Base-by-base conservation (phyloP, 2,113 vertebrate species). In the Eulemur macaco region DNA sequence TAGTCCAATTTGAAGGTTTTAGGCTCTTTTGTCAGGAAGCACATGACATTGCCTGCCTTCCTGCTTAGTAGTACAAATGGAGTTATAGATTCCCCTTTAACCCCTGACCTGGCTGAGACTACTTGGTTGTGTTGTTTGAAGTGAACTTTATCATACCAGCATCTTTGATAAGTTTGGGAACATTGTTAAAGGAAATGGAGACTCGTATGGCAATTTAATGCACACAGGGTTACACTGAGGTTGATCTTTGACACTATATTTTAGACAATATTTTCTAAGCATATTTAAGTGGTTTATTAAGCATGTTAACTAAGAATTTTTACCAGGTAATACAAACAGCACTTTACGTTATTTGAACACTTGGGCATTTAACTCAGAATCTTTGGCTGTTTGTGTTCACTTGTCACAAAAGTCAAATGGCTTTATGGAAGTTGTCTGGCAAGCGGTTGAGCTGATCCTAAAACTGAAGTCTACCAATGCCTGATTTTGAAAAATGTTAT, bases 291-390 rank as follows among this genome's bases (percentile, higher is more conserved):
- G 76, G 52, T 42, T 76, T 81, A 69, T 77, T 56, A 73, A 81
- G 71, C 42, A 20, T 63, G 27, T 45, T 95, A 80, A 52, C 25
- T 34, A 88, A 90, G 89, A 90, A 90, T 96, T 91, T 91, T 31
- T 50, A 56, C 50, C 71, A 76, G 29, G 23, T 77, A 68, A 45
- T 45, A 91, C 5, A 95, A 45, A 85, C 83, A 83, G 60, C 66
- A 3, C 25, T 64, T 58, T 69, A 21, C 25, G 2, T 82, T 83
- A 64, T 96, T 92, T 73, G 77, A 77, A 71, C 45, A 82, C 20
- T 80, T 91, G 58, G 11, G 27, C 20, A 54, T 95, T 90, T 96
- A 83, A 87, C 18, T 78, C 54, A 42, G 3, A 66, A n/a, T 90
- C 25, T 94, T 95, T 85, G 39, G 50, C 63, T 74, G 2, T 76